A percentile compares a stretch with the other conserved stretches of the same genome.
Evolutionary conservation across 2,113 vertebrate genomes (phyloP).

Genomic region (Calidris pugnax): DNA sequence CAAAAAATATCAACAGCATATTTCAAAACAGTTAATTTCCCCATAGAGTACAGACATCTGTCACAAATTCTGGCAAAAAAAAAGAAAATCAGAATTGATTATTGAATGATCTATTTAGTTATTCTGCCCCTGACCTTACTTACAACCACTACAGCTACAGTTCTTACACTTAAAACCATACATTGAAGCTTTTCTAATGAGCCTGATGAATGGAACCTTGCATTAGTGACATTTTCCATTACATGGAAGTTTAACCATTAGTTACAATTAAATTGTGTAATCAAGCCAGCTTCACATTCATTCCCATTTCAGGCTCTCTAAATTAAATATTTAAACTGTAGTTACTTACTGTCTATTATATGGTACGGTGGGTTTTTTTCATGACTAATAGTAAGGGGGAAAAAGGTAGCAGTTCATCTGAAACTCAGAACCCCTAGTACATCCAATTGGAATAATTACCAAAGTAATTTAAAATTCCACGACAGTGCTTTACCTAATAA

Average conservation of each 20-base stretch:
- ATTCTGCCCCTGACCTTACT: background rate
- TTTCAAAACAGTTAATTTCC: constrained; percentile 2
- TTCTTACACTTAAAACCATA: background rate
- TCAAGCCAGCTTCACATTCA: background rate
- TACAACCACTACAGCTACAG: background rate
- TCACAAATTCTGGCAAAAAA: background rate
- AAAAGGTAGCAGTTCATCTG: background rate
- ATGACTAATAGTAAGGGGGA: background rate
- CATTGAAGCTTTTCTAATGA: background rate
- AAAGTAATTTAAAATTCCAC: background rate
- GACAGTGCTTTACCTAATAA: background rate
- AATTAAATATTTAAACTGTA: background rate
- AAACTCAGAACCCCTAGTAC: background rate
- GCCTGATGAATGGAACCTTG: background rate
- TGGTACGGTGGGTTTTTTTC: background rate
- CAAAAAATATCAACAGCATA: background rate
- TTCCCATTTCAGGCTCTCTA: background rate
- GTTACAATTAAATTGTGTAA: background rate
- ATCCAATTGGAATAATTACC: background rate
- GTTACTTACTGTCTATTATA: background rate
- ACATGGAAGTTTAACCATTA: background rate
- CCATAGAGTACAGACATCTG: background rate
- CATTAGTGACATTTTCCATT: background rate
- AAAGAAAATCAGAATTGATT: background rate
- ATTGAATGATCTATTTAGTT: background rate